Evolutionary conservation across 1,140 invertebrate genomes (phyloP), one percentile per base, ranked within the genome.

Genomic region (Wiebesia pumilae): DNA sequence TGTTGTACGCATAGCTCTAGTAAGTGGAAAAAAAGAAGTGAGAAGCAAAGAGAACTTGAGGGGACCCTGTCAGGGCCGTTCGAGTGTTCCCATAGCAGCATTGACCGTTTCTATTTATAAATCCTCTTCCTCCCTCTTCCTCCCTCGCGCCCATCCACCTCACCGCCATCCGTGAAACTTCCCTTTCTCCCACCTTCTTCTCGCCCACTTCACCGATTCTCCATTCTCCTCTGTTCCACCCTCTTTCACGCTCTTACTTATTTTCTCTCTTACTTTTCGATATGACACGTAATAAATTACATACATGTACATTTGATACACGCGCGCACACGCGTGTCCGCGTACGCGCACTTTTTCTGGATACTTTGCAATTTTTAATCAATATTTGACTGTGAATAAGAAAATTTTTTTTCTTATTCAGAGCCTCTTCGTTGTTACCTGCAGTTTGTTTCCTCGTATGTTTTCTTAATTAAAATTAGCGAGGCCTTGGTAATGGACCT

Each of bases 41-140:
- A 62, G 16, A 38, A 24, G 9, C 3, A 16, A 35, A 35, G 16
- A 24, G 38, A 67, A 67, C 12, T 67, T 67, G n/a, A 67, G 79
- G 67, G 69, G 33, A 21, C n/a, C 27, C 83, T 38, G 83, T 82
- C 83, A 87, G 69, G 83, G 83, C 71, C 87, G 40, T 73, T 51
- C 67, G 51, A 89, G 88, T 92, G 91, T 93, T 93, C 92, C 91
- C 91, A 92, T 93, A 91, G 92, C 91, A 93, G 92, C 91, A 93
- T 93, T 93, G 91, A 93, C 91, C 91, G 91, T 88, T 91, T 93
- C 91, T 92, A 92, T 93, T 93, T 92, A 93, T 92, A 92, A 91
- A 91, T 90, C 83, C 69, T 54, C 82, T 77, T 79, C 88, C 83
- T n/a, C n/a, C n/a, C n/a, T n/a, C n/a, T n/a, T n/a, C n/a, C n/a